Base-by-base conservation (phyloP, 2,797 vertebrate species). In the Sebastes iracundus region DNA sequence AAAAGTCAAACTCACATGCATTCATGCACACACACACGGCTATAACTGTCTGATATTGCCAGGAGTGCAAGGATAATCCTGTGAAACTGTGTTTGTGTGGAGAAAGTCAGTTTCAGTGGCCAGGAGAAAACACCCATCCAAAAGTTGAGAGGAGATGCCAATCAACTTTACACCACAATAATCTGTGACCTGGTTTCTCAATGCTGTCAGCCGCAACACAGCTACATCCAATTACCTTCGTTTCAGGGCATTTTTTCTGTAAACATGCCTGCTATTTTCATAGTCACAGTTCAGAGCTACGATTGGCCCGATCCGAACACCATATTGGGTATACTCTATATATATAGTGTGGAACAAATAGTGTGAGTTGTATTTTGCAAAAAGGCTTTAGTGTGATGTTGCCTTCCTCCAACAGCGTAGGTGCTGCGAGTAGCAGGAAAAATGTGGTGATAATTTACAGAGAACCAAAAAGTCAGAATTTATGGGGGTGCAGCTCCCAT, bases 181-280 rank as follows among this genome's bases (percentile, higher is more conserved):
- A 80, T 91, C 79, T 79, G 79, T 87, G 90, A 89, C 89, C 87
- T 90, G 85, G 73, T 88, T 91, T 91, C 79, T 72, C 65, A 67
- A 49, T 28, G 59, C 80, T 85, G 52, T 84, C 79, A 62, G 75
- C 68, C 83, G 80, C 82, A 85, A 61, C 77, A 46, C 59, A 52
- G 82, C 80, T 74, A 69, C 81, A 87, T 84, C 84, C 82, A 90
- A 89, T 91, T 88, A 85, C 86, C 90, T 84, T 77, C 13, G 10
- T 81, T 82, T 79, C 55, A 58, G 79, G 82, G 72, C 69, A 83
- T 83, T 84, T 84, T 69, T 84, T 69, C 71, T 77, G 71, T 81
- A 78, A 81, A 79, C 56, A 79, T 12, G 49, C 12, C 66, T 67
- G 65, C 49, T 77, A 42, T 77, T 86, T 86, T 80, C 60, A 76